Base-by-base conservation (phyloP, 2,888 invertebrate genomes). In the Nebria brevicollis region DNA sequence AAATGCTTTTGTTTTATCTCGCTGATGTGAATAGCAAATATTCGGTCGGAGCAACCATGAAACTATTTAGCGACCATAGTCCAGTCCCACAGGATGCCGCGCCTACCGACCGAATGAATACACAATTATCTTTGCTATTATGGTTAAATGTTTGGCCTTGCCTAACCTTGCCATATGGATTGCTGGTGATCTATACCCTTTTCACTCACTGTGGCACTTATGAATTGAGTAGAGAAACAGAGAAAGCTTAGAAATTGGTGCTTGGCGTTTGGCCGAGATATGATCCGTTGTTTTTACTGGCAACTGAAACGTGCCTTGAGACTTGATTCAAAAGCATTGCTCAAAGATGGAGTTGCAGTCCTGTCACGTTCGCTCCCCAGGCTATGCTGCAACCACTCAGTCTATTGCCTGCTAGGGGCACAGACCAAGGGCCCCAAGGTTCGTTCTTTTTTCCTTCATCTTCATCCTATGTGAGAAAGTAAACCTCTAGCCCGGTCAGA, bases 211-310 rank as follows among this genome's bases (percentile, higher is more conserved):
- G 3, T 54, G 54, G 13, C 54, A 54, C 54, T 54, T 54, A 54
- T 54, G 54, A 54, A 54, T 54, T 11, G 54, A 11, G 54, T 8
- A 54, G 54, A 13, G 13, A 7, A 7, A 54, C 11, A 54, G 54
- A 54, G 54, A 8, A 13, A 54, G 54, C 54, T 54, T 54, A 54
- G 13, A 54, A 54, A 8, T 54, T 54, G 54, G 54, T 54, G 13
- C 54, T 54, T 54, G 65, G 65, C 68, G 65, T 73, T 72, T 78
- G 78, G 65, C 73, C 78, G 73, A 78, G 78, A 78, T 78, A 78
- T 78, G 78, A 73, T 41, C 73, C 78, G 73, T 78, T 78, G 78
- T 78, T 78, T 78, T 78, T 78, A 78, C 66, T 68, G 77, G 77
- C 26, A 66, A 7, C 54, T 42, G n/a, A 20, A 72, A 73, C 78